phyloP scores from a whole-genome alignment of 2,113 vertebrate genomes.

The Triplophysa rosa region DNA sequence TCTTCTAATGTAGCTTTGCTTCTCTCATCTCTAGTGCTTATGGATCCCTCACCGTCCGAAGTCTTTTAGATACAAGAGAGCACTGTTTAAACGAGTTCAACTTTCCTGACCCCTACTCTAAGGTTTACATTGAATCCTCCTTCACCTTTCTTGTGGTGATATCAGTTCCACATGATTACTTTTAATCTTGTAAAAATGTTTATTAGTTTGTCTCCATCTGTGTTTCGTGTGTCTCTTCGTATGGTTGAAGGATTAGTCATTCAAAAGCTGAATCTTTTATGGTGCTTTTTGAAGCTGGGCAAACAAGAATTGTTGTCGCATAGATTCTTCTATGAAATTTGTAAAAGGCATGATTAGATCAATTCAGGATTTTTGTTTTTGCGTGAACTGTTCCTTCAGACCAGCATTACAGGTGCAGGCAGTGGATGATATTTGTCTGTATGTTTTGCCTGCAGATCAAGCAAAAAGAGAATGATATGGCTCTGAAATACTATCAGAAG shows the following conservation, averaged over 20 bases:
- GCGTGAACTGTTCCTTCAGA: too few relatives aligned
- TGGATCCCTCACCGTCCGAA: conserved; percentile 95
- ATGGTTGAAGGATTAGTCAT: not conserved
- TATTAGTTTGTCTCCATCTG: conserved; percentile 15
- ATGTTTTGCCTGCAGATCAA: conserved; percentile 79
- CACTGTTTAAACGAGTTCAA: conserved; percentile 98
- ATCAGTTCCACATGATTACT: not conserved
- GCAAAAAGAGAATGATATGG: conserved; percentile 90
- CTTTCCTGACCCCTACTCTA: conserved; percentile 97
- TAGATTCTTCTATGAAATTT: too few relatives aligned
- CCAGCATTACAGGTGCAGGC: not conserved
- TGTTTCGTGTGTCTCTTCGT: not conserved
- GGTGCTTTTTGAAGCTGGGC: too few relatives aligned
- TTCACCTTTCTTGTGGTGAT: conserved; percentile 18
- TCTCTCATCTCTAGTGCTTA: conserved; percentile 82
- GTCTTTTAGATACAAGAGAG: conserved; percentile 94
- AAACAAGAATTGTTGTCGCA: too few relatives aligned
- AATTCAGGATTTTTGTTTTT: too few relatives aligned
- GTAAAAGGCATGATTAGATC: too few relatives aligned
- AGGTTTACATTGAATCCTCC: conserved; percentile 77
- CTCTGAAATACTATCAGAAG: conserved; percentile 86
- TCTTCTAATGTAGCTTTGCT: conserved; percentile 62
- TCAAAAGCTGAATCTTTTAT: too few relatives aligned
- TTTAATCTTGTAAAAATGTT: not conserved
- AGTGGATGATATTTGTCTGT: not conserved